Base-by-base conservation (phyloP, 1,140 invertebrate species). In the Brevipalpus yothersi region DNA sequence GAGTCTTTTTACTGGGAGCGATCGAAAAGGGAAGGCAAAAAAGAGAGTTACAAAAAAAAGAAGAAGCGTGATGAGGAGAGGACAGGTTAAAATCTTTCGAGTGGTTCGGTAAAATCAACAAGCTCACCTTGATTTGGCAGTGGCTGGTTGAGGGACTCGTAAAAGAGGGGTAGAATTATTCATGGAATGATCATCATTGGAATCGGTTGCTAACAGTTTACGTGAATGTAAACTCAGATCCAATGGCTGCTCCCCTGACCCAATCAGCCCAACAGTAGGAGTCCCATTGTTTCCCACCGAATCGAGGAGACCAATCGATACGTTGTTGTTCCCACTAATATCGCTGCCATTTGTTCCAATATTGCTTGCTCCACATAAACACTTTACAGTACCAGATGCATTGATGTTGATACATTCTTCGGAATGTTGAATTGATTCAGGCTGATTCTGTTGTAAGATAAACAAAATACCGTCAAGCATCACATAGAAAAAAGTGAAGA, bases 321-420 rank as follows among this genome's bases (percentile, higher is more conserved):
- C 31, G 31, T 31, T 31, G 31, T 31, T 31, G 31, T 31, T 31
- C 2, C 31, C 31, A 31, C 31, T 31, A 3, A 31, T 31, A 31
- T 31, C 31, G 31, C 5, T 31, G 31, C 31, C 31, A 31, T 31
- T 31, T 31, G 31, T 31, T 31, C 31, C 31, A 31, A 31, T 31
- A 31, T 31, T 31, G 31, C 43, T 42, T 61, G 59, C 53, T 62
- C 53, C 13, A 23, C 56, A 56, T 49, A 63, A 4, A 59, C 40
- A 58, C 79, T 78, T 58, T 79, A 79, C 60, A 76, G 70, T 59
- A 77, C 77, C 60, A 79, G 41, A 58, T 23, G 31, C 41, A 5
- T 58, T 21, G 11, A 11, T 58, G 31, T 41, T 58, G 31, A 58
- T 17, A 51, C 49, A 51, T 19, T 51, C 49, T n/a, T 51, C 49